These are phyloP conservation scores for Trachelus troglodyta DNA, from an alignment of 2,888 invertebrate genomes.

Conservation along the genomic window DNA sequence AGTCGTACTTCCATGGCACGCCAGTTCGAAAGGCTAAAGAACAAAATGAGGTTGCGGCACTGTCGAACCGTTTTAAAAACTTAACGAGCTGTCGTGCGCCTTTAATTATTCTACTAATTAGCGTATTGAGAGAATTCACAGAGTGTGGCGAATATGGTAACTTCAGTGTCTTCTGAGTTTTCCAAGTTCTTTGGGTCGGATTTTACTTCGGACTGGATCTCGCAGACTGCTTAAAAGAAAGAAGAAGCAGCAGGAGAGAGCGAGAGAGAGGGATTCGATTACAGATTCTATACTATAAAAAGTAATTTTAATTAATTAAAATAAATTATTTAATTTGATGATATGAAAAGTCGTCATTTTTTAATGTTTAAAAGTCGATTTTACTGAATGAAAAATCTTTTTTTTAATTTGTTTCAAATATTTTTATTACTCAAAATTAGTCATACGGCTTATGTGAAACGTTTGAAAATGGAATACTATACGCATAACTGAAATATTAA, in stretches of 20 bases:
- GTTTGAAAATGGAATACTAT: too few species aligned
- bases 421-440: too few species aligned
- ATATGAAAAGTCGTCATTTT: too few species aligned
- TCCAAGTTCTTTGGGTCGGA: background rate
- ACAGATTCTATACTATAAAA: too few species aligned
- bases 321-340: too few species aligned
- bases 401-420: too few species aligned
- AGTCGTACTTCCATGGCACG: conserved; percentile 7
- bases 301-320: too few species aligned
- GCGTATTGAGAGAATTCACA: conserved; percentile 23
- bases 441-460: too few species aligned
- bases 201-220: conserved; percentile 11
- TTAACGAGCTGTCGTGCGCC: conserved; percentile 18
- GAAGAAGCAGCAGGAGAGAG: conserved; percentile 3
- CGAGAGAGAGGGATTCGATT: background rate
- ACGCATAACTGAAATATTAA: too few species aligned
- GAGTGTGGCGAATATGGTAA: background rate
- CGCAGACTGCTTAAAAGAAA: conserved; percentile 4
- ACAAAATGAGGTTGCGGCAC: conserved; percentile 27
- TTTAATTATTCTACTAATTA: conserved; percentile 35
- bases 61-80: conserved; percentile 15
- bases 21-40: conserved; percentile 18
- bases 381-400: too few species aligned
- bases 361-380: too few species aligned
- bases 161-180: background rate